phyloP scores from a whole-genome alignment of 1,140 invertebrate species.

The Ceratitis capitata region DNA sequence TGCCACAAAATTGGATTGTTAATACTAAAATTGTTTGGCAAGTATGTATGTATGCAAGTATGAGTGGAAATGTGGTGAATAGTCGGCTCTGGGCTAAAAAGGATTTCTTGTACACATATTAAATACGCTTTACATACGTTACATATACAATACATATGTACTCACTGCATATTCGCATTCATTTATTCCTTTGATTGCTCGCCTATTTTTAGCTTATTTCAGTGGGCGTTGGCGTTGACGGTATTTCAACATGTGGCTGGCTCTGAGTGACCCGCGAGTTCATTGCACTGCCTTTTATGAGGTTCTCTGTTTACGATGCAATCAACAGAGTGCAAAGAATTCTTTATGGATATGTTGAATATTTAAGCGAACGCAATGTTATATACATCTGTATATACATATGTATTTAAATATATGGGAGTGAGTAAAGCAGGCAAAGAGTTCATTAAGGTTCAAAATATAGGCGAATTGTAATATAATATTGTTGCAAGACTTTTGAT shows the following conservation, averaged over 20 bases:
- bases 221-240: background rate
- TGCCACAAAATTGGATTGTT: background rate
- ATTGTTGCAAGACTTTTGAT: too few relatives aligned
- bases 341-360: background rate
- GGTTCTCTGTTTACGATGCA: conserved; percentile 1
- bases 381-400: background rate
- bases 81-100: background rate
- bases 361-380: background rate
- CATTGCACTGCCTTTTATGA: background rate
- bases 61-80: background rate
- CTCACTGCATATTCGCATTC: background rate
- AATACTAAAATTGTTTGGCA: conserved; percentile 22
- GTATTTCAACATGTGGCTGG: background rate
- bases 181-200: background rate
- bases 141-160: background rate
- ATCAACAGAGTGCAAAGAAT: background rate
- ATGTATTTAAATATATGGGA: too few relatives aligned
- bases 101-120: background rate
- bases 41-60: background rate
- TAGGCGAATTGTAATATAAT: background rate
- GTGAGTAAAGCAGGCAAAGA: background rate
- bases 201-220: background rate
- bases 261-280: background rate
- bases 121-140: background rate
- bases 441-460: background rate